phyloP scores from a whole-genome alignment of 2,888 invertebrate genomes.

The Aphidoletes aphidimyza region DNA sequence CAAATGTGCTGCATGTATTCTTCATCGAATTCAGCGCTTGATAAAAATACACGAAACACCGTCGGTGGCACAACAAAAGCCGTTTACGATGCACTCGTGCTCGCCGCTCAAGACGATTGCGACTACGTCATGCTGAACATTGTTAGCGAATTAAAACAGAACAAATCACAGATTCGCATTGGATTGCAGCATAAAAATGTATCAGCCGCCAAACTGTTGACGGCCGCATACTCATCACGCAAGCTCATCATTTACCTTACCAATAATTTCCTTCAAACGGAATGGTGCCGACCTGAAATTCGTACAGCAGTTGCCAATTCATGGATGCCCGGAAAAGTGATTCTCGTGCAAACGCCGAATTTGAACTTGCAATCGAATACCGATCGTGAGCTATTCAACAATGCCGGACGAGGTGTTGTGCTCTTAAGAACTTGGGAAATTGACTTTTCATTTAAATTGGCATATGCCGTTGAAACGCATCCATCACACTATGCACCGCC shows the following conservation, averaged over 20 bases:
- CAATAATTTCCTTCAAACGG: slow-evolving; percentile 88
- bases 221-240: slow-evolving; percentile 87
- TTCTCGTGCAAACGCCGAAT: slow-evolving; percentile 53
- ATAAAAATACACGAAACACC: not conserved
- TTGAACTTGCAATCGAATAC: slow-evolving; percentile 33
- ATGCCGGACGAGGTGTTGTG: slow-evolving; percentile 25
- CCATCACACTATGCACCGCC: slow-evolving; percentile 35
- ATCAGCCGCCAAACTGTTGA: slow-evolving; percentile 71
- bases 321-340: slow-evolving; percentile 54
- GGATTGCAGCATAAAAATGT: slow-evolving; percentile 89
- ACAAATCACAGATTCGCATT: slow-evolving; percentile 81
- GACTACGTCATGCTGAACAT: slow-evolving; percentile 87
- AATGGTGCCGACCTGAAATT: slow-evolving; percentile 92
- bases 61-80: not conserved
- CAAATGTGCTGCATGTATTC: slow-evolving; percentile 71
- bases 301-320: slow-evolving; percentile 65
- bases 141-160: slow-evolving; percentile 85
- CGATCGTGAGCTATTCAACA: slow-evolving; percentile 52
- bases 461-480: slow-evolving; percentile 53
- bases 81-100: slow-evolving; percentile 87
- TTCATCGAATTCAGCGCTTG: not conserved
- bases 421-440: slow-evolving; percentile 35
- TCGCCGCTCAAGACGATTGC: slow-evolving; percentile 92
- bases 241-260: slow-evolving; percentile 89
- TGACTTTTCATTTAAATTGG: slow-evolving; percentile 54